These are phyloP conservation scores for Oenanthe melanoleuca DNA, from an alignment of 2,113 vertebrate species.

Conservation along the genomic window DNA sequence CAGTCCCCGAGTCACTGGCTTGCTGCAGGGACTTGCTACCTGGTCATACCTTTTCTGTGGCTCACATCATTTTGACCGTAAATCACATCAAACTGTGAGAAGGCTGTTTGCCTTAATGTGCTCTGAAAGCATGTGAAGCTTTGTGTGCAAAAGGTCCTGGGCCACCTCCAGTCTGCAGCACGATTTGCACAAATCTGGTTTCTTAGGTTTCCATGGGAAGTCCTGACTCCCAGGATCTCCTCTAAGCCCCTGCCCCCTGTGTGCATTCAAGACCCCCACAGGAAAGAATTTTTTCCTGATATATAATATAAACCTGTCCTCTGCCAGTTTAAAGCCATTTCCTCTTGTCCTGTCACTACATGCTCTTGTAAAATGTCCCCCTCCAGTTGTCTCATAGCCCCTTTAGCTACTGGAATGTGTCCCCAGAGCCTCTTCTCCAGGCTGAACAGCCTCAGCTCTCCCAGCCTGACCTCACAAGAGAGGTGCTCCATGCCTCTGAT, in stretches of 20 bases:
- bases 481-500: background rate
- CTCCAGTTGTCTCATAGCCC: fast-evolving
- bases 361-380: background rate
- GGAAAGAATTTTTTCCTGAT: background rate
- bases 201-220: background rate
- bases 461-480: background rate
- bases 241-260: fast-evolving
- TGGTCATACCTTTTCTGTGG: slow-evolving; percentile 30
- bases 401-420: background rate
- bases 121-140: slow-evolving; percentile 22
- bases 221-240: background rate
- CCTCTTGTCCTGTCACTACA: background rate
- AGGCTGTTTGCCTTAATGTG: background rate
- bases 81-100: slow-evolving; percentile 3
- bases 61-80: slow-evolving; percentile 16
- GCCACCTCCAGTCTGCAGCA: background rate
- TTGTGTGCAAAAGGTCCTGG: background rate
- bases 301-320: background rate
- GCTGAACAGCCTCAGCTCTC: background rate
- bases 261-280: background rate
- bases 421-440: background rate
- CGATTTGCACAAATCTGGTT: background rate
- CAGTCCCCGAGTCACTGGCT: background rate
- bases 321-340: background rate
- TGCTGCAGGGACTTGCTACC: slow-evolving; percentile 58